Evolutionary conservation across 2,797 vertebrate species (phyloP).

Genomic region (Parauchenoglanis punctatus): DNA sequence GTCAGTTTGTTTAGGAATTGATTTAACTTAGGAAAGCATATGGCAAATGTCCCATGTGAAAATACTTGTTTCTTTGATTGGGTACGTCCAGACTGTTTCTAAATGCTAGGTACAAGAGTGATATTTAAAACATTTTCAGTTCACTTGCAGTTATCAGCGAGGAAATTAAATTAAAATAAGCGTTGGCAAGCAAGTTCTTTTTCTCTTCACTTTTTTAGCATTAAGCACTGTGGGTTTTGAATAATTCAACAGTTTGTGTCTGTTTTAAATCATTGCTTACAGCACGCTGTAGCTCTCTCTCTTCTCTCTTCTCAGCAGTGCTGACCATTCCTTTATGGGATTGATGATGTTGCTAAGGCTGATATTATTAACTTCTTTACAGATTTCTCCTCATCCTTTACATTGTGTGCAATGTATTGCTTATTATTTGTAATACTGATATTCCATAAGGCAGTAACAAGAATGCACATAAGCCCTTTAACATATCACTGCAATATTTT

Average conservation of each 20-base stretch:
- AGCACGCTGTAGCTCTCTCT: not conserved
- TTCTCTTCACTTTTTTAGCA: not conserved
- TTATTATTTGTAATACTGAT: not conserved
- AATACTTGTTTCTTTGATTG: not conserved
- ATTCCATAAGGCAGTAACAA: not conserved
- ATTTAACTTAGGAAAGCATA: not conserved
- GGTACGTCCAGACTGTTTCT: not conserved
- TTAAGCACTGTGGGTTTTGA: not conserved
- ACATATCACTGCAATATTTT: not conserved
- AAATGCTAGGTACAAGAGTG: not conserved
- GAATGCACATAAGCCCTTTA: not conserved
- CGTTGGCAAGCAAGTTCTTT: not conserved
- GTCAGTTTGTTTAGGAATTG: not conserved
- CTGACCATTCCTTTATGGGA: not conserved
- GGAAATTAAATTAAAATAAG: conserved; percentile 50
- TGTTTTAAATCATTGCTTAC: not conserved
- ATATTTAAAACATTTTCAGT: conserved; percentile 28
- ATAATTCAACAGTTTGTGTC: conserved; percentile 10
- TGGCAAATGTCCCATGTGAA: not conserved
- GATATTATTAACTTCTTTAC: not conserved
- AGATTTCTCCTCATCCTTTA: not conserved
- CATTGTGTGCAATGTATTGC: not conserved
- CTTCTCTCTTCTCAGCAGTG: too few species aligned
- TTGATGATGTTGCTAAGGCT: conserved; percentile 5
- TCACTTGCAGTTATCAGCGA: conserved; percentile 49